Percentiles rank a stretch among this genome's conserved stretches.
These are phyloP conservation scores for Megathymus violae DNA, from an alignment of 1,140 invertebrate species.

Conservation along the genomic window DNA sequence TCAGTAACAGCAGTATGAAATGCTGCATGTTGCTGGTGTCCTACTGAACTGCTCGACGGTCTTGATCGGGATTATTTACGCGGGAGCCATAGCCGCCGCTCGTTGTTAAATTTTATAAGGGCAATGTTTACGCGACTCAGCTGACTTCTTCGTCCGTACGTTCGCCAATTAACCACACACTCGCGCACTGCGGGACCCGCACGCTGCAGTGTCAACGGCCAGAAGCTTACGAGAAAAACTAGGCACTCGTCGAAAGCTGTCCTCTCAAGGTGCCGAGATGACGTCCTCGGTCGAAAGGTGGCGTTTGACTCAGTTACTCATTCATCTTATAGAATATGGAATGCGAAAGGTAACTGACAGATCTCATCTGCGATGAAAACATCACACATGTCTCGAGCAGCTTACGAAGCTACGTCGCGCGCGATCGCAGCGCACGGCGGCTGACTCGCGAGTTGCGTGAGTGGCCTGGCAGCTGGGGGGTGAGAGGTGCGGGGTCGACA, in stretches of 20 bases:
- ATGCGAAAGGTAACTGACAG: slow-evolving; percentile 58
- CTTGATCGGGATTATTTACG: slow-evolving; percentile 47
- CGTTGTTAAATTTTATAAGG: slow-evolving; percentile 52
- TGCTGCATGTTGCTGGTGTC: slow-evolving; percentile 65
- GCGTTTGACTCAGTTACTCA: slow-evolving; percentile 33
- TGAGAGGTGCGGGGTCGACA: slow-evolving; percentile 30
- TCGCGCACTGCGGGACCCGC: slow-evolving; percentile 80
- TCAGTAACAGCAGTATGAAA: slow-evolving; percentile 65
- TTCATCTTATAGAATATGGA: slow-evolving; percentile 55
- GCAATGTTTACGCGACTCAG: slow-evolving; percentile 80
- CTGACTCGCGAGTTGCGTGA: slow-evolving; percentile 78
- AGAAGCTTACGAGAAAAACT: slow-evolving; percentile 75
- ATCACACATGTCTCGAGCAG: slow-evolving; percentile 73
- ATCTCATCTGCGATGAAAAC: slow-evolving; percentile 72
- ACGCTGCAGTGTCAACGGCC: slow-evolving; percentile 81
- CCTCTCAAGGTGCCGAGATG: slow-evolving; percentile 34
- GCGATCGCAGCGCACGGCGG: slow-evolving; percentile 76
- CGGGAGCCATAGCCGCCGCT: slow-evolving; percentile 59
- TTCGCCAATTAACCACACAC: slow-evolving; percentile 80
- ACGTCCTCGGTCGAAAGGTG: slow-evolving; percentile 12
- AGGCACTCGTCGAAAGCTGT: slow-evolving; percentile 73
- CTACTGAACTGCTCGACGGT: slow-evolving; percentile 47
- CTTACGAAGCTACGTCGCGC: slow-evolving; percentile 57
- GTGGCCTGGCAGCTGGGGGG: slow-evolving; percentile 56
- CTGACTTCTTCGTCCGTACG: slow-evolving; percentile 66